Percentiles rank a stretch among this genome's conserved stretches.
Evolutionary conservation across 1,140 invertebrate species (phyloP).

Genomic region (Aradophagus sp.): DNA sequence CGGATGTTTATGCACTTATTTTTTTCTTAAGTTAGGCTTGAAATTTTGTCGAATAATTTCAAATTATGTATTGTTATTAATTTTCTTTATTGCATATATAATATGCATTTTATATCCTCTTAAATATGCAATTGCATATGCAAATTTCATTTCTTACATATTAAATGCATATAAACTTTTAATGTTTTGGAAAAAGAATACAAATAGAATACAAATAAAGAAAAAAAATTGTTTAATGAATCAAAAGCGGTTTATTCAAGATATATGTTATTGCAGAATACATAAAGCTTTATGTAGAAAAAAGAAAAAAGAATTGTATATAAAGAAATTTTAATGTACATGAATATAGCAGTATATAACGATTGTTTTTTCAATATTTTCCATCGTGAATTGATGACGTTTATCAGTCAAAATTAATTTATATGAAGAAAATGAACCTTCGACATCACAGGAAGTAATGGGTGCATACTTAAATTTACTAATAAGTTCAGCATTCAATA

Average conservation of each 20-base stretch:
- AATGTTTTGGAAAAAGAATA: too few species aligned
- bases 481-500: not conserved
- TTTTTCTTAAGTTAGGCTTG: not conserved
- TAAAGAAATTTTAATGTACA: not conserved
- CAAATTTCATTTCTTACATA: not conserved
- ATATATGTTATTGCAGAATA: too few species aligned
- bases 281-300: too few species aligned
- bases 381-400: conserved; percentile 3
- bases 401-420: conserved; percentile 4
- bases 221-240: not conserved
- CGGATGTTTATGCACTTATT: conserved; percentile 2
- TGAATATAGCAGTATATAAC: not conserved
- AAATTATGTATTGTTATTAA: not conserved
- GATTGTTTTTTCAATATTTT: not conserved
- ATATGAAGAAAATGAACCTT: conserved; percentile 4
- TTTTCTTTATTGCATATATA: not conserved
- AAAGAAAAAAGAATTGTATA: too few species aligned
- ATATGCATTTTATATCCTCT: not conserved
- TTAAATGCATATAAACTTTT: too few species aligned
- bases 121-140: conserved; percentile 4
- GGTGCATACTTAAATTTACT: conserved; percentile 8
- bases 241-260: too few species aligned
- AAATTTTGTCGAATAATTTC: not conserved
- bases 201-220: not conserved
- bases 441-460: conserved; percentile 4